Evolutionary conservation across 2,888 invertebrate genomes (phyloP), one percentile per base, ranked within the genome.

Genomic region (Drosophila gaucha): DNA sequence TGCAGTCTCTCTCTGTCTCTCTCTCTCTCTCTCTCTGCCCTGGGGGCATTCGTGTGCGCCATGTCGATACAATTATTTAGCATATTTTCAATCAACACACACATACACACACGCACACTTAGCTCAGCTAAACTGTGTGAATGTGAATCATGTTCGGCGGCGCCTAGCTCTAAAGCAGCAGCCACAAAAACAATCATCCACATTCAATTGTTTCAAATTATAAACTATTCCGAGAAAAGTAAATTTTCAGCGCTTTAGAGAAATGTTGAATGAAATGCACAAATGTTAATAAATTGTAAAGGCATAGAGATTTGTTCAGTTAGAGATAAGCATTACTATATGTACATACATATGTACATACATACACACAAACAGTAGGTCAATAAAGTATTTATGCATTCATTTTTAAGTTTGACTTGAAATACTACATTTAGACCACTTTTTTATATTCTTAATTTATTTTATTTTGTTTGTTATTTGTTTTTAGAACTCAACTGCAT

Each of bases 41-140:
- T 20, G 14, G 4, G 18, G 24, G 49, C 24, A 49, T 24, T 35
- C 35, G 35, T 49, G 49, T 39, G 52, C 56, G 64, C 43, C 58
- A 56, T 43, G 46, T 68, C 74, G 77, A 76, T 86, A 76, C 80
- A 78, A 75, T 86, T 83, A 79, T 84, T 86, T 83, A 79, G 84
- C 86, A 79, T 79, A 79, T 86, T 86, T 86, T 47, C 80, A 83
- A 86, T 79, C 58, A 70, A 58, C 38, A 54, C 20, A 36, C 31
- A 36, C 24, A 39, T 28, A 38, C 33, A 63, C 10, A 31, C 28
- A 43, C 20, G 24, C 35, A 12, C 22, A 30, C 46, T 24, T 18
- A 46, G 3, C 22, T 52, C 16, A 24, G 6, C 36, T 16, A 54
- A 50, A 38, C 55, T 26, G 14, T 73, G 55, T 66, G 52, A 44